phyloP scores from a whole-genome alignment of 2,113 vertebrate genomes.

The Ibidorhyncha struthersii region DNA sequence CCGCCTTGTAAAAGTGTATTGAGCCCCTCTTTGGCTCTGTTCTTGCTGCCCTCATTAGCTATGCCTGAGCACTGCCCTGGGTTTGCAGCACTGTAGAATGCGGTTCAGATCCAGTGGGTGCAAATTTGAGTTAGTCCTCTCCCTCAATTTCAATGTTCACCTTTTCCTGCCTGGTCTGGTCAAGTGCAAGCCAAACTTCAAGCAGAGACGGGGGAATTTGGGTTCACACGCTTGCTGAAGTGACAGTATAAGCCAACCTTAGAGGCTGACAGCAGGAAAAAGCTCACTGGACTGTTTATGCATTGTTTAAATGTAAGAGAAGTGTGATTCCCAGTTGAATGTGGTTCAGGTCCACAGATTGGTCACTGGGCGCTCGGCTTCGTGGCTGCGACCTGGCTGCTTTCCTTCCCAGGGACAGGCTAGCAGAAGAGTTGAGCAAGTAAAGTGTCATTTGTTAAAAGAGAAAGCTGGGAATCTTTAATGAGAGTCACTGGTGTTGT shows the following conservation, averaged over 20 bases:
- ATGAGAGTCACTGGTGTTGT: neutral
- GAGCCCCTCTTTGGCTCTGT: neutral
- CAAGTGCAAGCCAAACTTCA: neutral
- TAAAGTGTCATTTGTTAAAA: neutral
- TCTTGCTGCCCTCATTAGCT: neutral
- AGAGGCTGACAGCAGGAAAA: neutral
- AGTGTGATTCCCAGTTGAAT: neutral
- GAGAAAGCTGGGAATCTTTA: neutral
- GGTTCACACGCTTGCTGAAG: neutral
- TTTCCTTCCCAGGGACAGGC: neutral
- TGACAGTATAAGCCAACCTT: neutral
- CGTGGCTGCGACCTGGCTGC: rapidly evolving
- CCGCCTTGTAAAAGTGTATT: neutral
- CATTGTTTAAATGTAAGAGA: neutral
- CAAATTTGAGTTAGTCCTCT: neutral
- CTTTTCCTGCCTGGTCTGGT: neutral
- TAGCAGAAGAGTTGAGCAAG: neutral
- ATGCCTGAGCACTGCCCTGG: neutral
- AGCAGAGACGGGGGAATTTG: neutral
- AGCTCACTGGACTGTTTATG: neutral
- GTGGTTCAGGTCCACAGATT: neutral
- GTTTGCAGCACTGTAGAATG: neutral
- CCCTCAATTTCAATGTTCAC: neutral
- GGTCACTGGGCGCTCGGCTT: neutral
- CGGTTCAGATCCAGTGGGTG: neutral